Evolutionary conservation across 2,113 vertebrate species (phyloP).

Genomic region (Bolborhynchus lineola): DNA sequence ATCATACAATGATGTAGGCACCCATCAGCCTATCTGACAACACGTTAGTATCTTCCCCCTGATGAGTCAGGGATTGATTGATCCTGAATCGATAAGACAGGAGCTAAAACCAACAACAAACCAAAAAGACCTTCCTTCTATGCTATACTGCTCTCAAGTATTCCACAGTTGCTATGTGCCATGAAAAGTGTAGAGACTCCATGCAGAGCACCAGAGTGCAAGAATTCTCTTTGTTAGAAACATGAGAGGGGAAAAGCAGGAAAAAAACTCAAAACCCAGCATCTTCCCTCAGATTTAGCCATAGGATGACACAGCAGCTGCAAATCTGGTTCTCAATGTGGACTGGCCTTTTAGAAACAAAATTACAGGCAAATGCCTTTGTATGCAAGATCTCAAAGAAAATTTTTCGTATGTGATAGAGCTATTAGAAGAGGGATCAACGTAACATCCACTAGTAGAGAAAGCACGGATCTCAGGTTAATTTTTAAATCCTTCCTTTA

Average conservation of each 20-base stretch:
- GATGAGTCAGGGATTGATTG: neutral
- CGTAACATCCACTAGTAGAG: neutral
- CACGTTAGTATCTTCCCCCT: neutral
- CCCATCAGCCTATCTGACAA: neutral
- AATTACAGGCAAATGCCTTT: neutral
- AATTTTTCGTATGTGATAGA: neutral
- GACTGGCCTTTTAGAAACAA: neutral
- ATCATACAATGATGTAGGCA: neutral
- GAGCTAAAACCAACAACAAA: neutral
- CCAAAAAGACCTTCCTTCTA: neutral
- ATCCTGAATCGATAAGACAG: neutral
- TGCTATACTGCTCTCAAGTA: neutral
- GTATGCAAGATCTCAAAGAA: neutral
- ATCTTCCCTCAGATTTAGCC: neutral
- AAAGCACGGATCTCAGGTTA: neutral
- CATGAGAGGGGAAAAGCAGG: accelerated
- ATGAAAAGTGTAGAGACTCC: neutral
- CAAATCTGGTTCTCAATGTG: neutral
- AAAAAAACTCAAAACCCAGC: neutral
- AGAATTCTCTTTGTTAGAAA: neutral
- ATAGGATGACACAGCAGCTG: neutral
- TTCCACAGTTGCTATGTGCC: neutral
- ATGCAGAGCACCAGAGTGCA: neutral
- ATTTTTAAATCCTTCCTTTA: neutral
- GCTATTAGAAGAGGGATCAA: neutral